phyloP scores from a whole-genome alignment of 2,113 vertebrate species.

The Daboia siamensis region DNA sequence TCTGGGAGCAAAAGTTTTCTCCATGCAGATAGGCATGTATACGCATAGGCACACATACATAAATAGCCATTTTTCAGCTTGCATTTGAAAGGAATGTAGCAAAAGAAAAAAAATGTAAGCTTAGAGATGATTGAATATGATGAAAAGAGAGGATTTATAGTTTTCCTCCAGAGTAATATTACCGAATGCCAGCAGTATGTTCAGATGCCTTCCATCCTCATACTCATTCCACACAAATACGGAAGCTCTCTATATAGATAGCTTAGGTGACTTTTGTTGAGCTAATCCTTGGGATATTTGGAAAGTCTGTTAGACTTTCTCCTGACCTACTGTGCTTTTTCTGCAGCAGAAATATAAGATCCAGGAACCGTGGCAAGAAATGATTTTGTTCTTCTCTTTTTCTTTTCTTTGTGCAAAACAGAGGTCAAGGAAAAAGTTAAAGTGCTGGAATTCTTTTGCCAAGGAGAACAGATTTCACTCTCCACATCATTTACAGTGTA shows the following conservation, averaged over 20 bases:
- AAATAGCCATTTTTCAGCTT: background rate
- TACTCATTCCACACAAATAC: conserved; percentile 6
- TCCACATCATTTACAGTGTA: background rate
- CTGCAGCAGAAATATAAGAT: conserved; percentile 6
- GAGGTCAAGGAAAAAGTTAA: conserved; percentile 25
- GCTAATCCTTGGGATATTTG: conserved; percentile 10
- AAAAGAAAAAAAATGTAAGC: background rate
- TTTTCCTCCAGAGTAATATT: background rate
- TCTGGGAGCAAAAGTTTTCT: background rate
- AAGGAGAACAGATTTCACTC: background rate
- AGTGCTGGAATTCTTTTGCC: conserved; percentile 6
- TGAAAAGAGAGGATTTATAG: background rate
- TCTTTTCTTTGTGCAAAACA: conserved; percentile 2
- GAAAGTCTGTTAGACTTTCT: conserved; percentile 12
- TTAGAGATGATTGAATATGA: background rate
- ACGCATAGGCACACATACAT: background rate
- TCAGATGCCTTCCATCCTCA: background rate
- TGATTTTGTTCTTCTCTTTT: background rate
- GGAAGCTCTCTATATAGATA: background rate
- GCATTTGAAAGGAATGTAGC: background rate
- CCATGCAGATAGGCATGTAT: background rate
- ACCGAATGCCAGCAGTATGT: background rate
- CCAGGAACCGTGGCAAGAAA: background rate
- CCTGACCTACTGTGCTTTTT: background rate
- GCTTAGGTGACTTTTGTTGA: conserved; percentile 4